phyloP scores from a whole-genome alignment of 2,113 vertebrate genomes.

The Forbesichthys papilliferus region DNA sequence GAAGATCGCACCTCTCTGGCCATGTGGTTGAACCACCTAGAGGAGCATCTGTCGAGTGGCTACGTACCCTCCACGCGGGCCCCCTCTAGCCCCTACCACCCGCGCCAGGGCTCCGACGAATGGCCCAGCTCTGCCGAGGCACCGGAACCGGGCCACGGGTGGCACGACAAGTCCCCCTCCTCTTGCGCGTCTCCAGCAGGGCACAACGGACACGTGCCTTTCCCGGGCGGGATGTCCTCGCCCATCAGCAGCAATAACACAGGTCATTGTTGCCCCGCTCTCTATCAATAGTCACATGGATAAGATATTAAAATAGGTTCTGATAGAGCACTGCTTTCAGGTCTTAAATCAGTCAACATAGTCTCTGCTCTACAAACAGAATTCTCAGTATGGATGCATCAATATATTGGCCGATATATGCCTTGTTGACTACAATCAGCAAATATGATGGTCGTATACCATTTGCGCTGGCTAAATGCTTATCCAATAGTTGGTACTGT shows the following conservation, averaged over 20 bases:
- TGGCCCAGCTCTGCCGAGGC: constrained; percentile 82
- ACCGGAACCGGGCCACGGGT: constrained; percentile 79
- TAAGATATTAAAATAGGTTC: neutral
- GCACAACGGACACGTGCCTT: constrained; percentile 89
- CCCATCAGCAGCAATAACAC: constrained; percentile 84
- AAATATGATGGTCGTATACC: too few species aligned
- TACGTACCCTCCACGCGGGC: constrained; percentile 73
- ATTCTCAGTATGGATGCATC: too few species aligned
- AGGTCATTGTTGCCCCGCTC: constrained; percentile 65
- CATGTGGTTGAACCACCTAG: constrained; percentile 92
- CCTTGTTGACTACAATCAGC: too few species aligned
- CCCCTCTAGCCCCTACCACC: constrained; percentile 79
- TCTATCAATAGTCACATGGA: neutral
- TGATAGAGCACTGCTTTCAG: neutral
- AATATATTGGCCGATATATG: too few species aligned
- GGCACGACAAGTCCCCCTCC: constrained; percentile 85
- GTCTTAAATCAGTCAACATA: neutral
- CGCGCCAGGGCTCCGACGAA: constrained; percentile 87
- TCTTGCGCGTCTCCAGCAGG: constrained; percentile 77
- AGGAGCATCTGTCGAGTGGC: constrained; percentile 85
- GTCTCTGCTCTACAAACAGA: neutral
- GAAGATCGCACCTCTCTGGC: constrained; percentile 93
- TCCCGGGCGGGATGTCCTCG: constrained; percentile 83
- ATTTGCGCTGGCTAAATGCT: too few species aligned
- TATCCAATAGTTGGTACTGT: too few species aligned